These are phyloP conservation scores for Bombyx huttoni DNA, from an alignment of 2,888 invertebrate species.

Conservation along the genomic window DNA sequence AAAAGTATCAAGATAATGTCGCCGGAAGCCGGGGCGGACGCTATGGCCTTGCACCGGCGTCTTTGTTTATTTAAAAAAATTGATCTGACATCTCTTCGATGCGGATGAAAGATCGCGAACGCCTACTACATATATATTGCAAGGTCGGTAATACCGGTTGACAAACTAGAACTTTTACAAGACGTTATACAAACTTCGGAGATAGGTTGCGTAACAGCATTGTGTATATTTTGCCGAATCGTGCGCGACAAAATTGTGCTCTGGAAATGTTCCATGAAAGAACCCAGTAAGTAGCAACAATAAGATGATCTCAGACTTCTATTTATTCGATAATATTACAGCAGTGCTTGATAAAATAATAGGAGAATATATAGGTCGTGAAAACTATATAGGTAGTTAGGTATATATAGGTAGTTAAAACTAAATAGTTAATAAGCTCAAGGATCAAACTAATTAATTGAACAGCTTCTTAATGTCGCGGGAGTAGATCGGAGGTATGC, in stretches of 20 bases:
- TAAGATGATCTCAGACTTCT: no score
- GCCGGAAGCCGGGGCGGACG: conserved; percentile 34
- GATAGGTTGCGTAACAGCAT: no score
- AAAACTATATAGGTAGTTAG: no score
- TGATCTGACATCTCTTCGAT: conserved; percentile 18
- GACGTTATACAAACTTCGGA: neutral
- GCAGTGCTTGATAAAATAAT: no score
- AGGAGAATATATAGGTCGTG: no score
- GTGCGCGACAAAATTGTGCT: no score
- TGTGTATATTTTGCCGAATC: no score
- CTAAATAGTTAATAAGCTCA: conserved; percentile 7
- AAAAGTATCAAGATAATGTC: conserved; percentile 25
- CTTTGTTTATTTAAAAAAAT: conserved; percentile 26
- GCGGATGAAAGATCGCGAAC: conserved; percentile 34
- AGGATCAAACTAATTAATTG: conserved; percentile 15
- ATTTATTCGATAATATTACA: no score
- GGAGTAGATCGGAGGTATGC: conserved; percentile 13
- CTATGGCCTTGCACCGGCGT: conserved; percentile 29
- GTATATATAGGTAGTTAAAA: neutral
- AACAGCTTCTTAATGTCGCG: conserved; percentile 11
- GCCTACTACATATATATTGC: conserved; percentile 22
- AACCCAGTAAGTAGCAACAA: no score
- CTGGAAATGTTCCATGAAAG: no score
- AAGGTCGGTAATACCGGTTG: conserved; percentile 49
- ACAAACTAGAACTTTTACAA: conserved; percentile 34